These are phyloP conservation scores for Drosophila ercepeae DNA, from an alignment of 1,140 invertebrate genomes.

Conservation along the genomic window DNA sequence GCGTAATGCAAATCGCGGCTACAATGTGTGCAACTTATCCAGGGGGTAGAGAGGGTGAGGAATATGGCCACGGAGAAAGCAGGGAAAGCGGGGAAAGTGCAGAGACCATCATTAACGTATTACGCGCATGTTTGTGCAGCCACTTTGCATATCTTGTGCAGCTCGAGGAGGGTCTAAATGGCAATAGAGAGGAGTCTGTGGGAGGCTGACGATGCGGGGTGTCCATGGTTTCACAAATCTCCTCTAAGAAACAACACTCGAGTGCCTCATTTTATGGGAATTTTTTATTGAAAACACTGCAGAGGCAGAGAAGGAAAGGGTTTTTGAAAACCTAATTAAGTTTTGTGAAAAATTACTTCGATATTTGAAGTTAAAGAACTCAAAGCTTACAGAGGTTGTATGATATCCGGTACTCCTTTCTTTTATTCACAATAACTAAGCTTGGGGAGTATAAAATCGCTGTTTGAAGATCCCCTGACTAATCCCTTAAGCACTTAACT, in stretches of 20 bases:
- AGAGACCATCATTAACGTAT: conserved; percentile 71
- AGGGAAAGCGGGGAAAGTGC: not conserved
- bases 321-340: not conserved
- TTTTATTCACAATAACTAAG: too few species aligned
- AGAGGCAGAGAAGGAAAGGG: not conserved
- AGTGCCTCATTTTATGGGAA: conserved; percentile 39
- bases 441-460: too few species aligned
- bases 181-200: not conserved
- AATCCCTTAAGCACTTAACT: conserved; percentile 30
- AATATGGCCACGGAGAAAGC: not conserved
- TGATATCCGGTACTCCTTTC: not conserved
- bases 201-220: not conserved
- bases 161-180: conserved; percentile 10
- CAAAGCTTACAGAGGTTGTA: too few species aligned
- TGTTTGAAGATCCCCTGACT: conserved; percentile 1
- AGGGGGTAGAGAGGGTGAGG: not conserved
- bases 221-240: conserved; percentile 3
- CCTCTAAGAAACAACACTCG: conserved; percentile 28
- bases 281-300: conserved; percentile 7
- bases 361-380: too few species aligned
- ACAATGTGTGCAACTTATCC: conserved; percentile 64
- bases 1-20: conserved; percentile 72
- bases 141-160: conserved; percentile 68
- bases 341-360: too few species aligned
- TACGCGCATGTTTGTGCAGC: conserved; percentile 74